A percentile compares a stretch with the other conserved stretches of the same genome.
Evolutionary conservation across 2,888 invertebrate genomes (phyloP).

Genomic region (Trypoxylon attenuatum): DNA sequence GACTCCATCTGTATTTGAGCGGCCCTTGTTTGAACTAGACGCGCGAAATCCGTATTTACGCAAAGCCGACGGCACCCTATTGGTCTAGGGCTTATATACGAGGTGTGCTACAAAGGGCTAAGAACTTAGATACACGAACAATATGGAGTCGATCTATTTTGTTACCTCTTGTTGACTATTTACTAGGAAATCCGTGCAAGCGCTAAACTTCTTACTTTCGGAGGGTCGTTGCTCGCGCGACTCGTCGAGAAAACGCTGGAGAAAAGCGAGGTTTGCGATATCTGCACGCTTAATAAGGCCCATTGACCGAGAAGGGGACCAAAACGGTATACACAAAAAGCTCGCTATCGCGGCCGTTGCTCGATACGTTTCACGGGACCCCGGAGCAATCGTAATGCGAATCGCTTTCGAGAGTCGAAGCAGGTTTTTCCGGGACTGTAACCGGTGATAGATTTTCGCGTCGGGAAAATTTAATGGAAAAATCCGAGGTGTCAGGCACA

Average conservation of each 20-base stretch:
- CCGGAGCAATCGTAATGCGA: constrained; percentile 65
- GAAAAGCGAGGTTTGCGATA: not conserved
- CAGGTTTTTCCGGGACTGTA: constrained; percentile 64
- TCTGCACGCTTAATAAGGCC: not conserved
- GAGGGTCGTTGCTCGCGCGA: constrained; percentile 2
- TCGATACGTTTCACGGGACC: constrained; percentile 49
- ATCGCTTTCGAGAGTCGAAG: constrained; percentile 61
- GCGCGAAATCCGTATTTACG: constrained; percentile 74
- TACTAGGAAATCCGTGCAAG: constrained; percentile 13
- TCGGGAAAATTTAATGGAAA: constrained; percentile 73
- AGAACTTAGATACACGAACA: constrained; percentile 65
- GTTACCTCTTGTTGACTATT: constrained; percentile 25
- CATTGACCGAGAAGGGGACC: constrained; percentile 3
- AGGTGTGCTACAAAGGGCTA: constrained; percentile 60
- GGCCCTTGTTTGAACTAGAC: constrained; percentile 70
- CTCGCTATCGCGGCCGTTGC: constrained; percentile 13
- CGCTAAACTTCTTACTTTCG: not conserved
- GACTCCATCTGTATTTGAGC: constrained; percentile 74
- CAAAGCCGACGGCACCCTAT: constrained; percentile 64
- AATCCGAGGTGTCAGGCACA: constrained; percentile 73
- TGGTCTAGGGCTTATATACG: constrained; percentile 61
- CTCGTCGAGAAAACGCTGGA: not conserved
- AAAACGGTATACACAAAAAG: not conserved
- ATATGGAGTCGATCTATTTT: constrained; percentile 50
- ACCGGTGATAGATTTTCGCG: constrained; percentile 72